Conservation (phyloP, 2,888 invertebrate species). For the Patella ulyssiponensis region DNA sequence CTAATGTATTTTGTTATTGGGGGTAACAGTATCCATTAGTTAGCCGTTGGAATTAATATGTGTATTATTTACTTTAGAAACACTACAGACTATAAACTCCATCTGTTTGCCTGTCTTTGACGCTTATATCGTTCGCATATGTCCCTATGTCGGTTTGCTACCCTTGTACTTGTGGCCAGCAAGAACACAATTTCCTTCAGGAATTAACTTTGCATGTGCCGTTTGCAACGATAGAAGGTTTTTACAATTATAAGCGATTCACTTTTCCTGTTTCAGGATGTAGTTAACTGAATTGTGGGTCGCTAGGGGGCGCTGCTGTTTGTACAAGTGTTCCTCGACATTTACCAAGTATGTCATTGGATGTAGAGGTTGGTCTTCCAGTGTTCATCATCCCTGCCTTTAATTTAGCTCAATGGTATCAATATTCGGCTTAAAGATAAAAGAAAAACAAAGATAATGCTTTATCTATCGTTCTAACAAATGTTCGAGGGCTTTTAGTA, state of each 20-base stretch:
- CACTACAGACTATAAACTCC: neutral
- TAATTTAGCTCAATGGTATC: conserved; percentile 30
- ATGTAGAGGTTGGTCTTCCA: neutral
- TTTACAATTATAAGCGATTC: conserved; percentile 39
- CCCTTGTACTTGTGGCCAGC: conserved; percentile 13
- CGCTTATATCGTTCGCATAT: neutral
- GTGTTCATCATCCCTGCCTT: conserved; percentile 16
- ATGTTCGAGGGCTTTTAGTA: conserved; percentile 36
- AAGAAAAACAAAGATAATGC: conserved; percentile 29
- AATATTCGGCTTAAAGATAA: conserved; percentile 31
- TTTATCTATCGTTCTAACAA: conserved; percentile 32
- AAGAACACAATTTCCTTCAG: conserved; percentile 34
- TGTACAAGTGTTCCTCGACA: conserved; percentile 35
- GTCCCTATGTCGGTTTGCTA: neutral
- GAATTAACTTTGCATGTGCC: conserved; percentile 37
- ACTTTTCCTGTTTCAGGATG: conserved; percentile 29
- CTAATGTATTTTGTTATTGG: conserved; percentile 8
- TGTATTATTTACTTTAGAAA: neutral
- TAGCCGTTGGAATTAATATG: neutral
- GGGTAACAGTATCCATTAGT: conserved; percentile 9
- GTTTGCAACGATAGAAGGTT: conserved; percentile 28
- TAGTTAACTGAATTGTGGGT: conserved; percentile 34
- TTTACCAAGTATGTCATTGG: conserved; percentile 22
- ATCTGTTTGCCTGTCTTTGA: neutral
- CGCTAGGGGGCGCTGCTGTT: conserved; percentile 37